Percentiles rank a stretch among this genome's conserved stretches.
phyloP scores from a whole-genome alignment of 2,113 vertebrate genomes.

The Hystrix cristata region DNA sequence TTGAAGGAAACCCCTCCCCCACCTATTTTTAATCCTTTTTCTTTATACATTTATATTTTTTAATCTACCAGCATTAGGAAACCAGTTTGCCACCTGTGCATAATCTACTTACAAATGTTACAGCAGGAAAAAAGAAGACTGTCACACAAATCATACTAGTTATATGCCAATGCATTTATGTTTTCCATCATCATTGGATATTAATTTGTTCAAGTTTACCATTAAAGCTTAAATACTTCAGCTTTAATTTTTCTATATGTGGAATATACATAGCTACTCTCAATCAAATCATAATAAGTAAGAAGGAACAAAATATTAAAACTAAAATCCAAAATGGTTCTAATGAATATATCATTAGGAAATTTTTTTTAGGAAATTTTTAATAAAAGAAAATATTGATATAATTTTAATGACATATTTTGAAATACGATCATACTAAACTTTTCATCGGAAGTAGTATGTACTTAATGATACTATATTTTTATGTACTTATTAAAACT shows the following conservation, averaged over 20 bases:
- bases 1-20: conserved; percentile 80
- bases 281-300: background rate
- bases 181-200: conserved; percentile 67
- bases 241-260: conserved; percentile 38
- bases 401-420: conserved; percentile 32
- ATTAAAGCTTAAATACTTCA: conserved; percentile 15
- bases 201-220: background rate
- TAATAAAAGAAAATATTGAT: conserved; percentile 37
- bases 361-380: background rate
- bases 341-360: background rate
- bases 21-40: conserved; percentile 77
- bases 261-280: background rate
- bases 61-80: conserved; percentile 70
- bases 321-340: conserved; percentile 54
- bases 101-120: conserved; percentile 60
- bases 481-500: background rate
- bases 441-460: background rate
- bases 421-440: background rate
- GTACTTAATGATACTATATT: background rate
- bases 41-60: conserved; percentile 82
- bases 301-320: conserved; percentile 44
- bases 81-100: conserved; percentile 55
- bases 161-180: conserved; percentile 52
- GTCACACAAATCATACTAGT: conserved; percentile 34
- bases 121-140: background rate